These are phyloP conservation scores for Nyctalus aviator DNA, from an alignment of 2,797 vertebrate species.

Conservation along the genomic window DNA sequence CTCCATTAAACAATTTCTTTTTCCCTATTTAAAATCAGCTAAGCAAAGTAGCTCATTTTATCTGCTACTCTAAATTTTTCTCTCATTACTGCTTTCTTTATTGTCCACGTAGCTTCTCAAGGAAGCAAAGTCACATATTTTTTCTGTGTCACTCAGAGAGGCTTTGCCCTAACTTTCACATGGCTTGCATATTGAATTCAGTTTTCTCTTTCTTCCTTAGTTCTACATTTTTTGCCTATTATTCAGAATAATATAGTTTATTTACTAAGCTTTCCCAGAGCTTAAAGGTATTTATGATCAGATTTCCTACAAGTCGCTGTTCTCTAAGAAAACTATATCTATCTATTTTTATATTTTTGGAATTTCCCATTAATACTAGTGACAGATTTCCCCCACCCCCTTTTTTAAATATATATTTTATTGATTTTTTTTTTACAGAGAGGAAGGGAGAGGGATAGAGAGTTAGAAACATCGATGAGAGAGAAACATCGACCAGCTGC, in stretches of 20 bases:
- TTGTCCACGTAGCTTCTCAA: background rate
- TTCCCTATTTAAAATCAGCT: background rate
- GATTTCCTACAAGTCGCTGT: background rate
- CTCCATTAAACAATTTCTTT: slow-evolving; percentile 38
- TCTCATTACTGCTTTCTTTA: slow-evolving; percentile 29
- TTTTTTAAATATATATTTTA: background rate
- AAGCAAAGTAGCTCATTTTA: slow-evolving; percentile 4
- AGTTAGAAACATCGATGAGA: too few relatives aligned
- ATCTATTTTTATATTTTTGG: background rate
- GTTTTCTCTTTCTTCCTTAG: slow-evolving; percentile 24
- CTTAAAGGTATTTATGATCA: slow-evolving; percentile 9
- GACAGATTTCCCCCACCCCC: background rate
- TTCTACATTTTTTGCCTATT: background rate
- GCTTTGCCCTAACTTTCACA: slow-evolving; percentile 3
- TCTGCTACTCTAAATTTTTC: slow-evolving; percentile 18
- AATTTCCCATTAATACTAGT: slow-evolving; percentile 29
- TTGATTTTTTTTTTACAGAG: too few relatives aligned
- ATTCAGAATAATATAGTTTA: slow-evolving; percentile 8
- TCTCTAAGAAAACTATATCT: background rate
- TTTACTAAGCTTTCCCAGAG: background rate
- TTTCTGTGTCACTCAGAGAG: background rate
- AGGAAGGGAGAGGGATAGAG: too few relatives aligned
- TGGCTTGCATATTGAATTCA: background rate
- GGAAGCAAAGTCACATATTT: slow-evolving; percentile 1
- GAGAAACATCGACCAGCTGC: too few relatives aligned